phyloP scores from a whole-genome alignment of 2,888 invertebrate species.

The Rhamphomyia laevipes region DNA sequence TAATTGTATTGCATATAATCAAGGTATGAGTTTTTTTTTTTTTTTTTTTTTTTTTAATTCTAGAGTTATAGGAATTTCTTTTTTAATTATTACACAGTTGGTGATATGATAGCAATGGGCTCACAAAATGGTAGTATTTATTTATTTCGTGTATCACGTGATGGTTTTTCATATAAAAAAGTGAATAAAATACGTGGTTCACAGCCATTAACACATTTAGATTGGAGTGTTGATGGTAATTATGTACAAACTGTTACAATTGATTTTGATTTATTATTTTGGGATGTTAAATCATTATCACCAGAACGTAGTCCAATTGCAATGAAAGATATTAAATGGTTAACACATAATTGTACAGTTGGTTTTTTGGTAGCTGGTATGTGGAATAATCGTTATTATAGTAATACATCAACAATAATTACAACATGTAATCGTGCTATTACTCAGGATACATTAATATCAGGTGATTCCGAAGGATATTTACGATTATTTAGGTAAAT shows the following conservation, averaged over 20 bases:
- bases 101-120: slow-evolving; percentile 77
- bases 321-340: slow-evolving; percentile 86
- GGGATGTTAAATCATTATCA: slow-evolving; percentile 80
- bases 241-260: slow-evolving; percentile 81
- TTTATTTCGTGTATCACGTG: slow-evolving; percentile 72
- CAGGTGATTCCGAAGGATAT: slow-evolving; percentile 84
- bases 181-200: slow-evolving; percentile 78
- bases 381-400: slow-evolving; percentile 85
- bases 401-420: slow-evolving; percentile 70
- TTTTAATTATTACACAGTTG: slow-evolving; percentile 45
- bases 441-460: slow-evolving; percentile 69
- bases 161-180: slow-evolving; percentile 83
- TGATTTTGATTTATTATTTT: slow-evolving; percentile 79
- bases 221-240: slow-evolving; percentile 84
- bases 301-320: slow-evolving; percentile 80
- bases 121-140: slow-evolving; percentile 77
- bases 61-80: slow-evolving; percentile 14
- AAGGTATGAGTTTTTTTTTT: slow-evolving; percentile 47
- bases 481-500: slow-evolving; percentile 65
- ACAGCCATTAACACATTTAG: slow-evolving; percentile 73
- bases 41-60: background rate
- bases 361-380: slow-evolving; percentile 80
- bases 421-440: slow-evolving; percentile 71
- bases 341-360: slow-evolving; percentile 74
- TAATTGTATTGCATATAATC: slow-evolving; percentile 77